These are phyloP conservation scores for Acanthococcus lagerstroemiae DNA, from an alignment of 2,888 invertebrate species.

Conservation along the genomic window DNA sequence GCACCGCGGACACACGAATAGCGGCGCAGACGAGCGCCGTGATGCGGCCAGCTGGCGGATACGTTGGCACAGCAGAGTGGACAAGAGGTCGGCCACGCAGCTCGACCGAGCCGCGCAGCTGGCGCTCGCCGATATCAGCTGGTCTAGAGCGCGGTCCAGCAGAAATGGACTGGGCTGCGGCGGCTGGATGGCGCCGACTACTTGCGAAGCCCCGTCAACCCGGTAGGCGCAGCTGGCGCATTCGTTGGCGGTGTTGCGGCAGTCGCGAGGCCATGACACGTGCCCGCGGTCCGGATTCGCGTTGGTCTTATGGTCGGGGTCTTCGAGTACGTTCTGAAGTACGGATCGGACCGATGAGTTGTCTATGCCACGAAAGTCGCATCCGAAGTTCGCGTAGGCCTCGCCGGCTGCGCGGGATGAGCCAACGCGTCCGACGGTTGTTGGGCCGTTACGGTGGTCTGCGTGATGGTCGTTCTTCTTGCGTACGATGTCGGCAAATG, in stretches of 20 bases:
- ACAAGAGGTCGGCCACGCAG: background rate
- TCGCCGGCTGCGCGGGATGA: too few relatives aligned
- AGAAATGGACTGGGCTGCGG: too few relatives aligned
- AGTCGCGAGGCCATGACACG: background rate
- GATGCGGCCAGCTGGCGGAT: background rate
- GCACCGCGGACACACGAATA: slow-evolving; percentile 18
- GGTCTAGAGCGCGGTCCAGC: background rate
- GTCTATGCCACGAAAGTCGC: slow-evolving; percentile 4
- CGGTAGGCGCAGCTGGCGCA: background rate
- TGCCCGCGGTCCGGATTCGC: background rate
- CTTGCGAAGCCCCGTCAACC: too few relatives aligned
- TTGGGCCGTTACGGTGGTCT: background rate
- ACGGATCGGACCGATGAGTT: slow-evolving; percentile 10
- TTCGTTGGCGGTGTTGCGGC: background rate
- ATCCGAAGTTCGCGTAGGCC: background rate
- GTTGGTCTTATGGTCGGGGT: background rate
- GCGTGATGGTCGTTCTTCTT: background rate
- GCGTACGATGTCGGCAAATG: slow-evolving; percentile 17
- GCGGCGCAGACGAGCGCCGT: background rate
- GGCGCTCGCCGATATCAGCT: too few relatives aligned
- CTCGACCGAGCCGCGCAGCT: background rate
- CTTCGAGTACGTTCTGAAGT: slow-evolving; percentile 5
- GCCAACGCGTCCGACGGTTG: too few relatives aligned
- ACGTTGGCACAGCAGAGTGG: background rate
- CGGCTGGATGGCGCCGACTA: too few relatives aligned